phyloP scores from a whole-genome alignment of 1,140 invertebrate genomes.

The Drosophila setifemur region DNA sequence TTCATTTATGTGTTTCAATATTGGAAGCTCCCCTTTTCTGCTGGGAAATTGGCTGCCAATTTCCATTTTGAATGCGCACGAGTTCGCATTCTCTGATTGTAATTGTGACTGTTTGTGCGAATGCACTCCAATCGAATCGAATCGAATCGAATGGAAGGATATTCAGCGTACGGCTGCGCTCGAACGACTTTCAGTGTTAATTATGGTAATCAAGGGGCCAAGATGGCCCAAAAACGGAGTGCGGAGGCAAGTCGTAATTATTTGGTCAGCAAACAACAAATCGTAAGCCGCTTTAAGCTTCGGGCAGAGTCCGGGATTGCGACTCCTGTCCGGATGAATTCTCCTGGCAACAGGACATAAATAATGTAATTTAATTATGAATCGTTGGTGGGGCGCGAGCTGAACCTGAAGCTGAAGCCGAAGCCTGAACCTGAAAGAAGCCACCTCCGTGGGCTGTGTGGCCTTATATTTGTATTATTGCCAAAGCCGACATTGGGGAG shows the following conservation, averaged over 20 bases:
- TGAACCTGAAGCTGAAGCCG: slow-evolving; percentile 20
- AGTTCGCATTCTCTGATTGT: slow-evolving; percentile 12
- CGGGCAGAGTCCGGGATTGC: slow-evolving; percentile 37
- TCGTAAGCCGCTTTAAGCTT: slow-evolving; percentile 67
- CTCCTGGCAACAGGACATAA: slow-evolving; percentile 57
- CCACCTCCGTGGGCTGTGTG: slow-evolving; percentile 2
- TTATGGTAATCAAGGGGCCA: slow-evolving; percentile 51
- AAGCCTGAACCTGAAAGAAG: slow-evolving; percentile 23
- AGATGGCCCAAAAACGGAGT: slow-evolving; percentile 14
- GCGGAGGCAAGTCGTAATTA: slow-evolving; percentile 44
- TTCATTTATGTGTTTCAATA: slow-evolving; percentile 1
- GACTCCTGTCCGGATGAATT: slow-evolving; percentile 36
- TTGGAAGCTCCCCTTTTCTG: background rate
- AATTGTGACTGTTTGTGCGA: slow-evolving; percentile 12
- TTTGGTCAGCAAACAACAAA: slow-evolving; percentile 66
- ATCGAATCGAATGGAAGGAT: background rate
- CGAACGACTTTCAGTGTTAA: slow-evolving; percentile 31
- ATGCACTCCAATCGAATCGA: slow-evolving; percentile 16
- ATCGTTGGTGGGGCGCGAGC: slow-evolving; percentile 32
- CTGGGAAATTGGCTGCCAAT: slow-evolving; percentile 18
- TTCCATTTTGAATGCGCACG: slow-evolving; percentile 14
- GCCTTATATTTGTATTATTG: slow-evolving; percentile 38
- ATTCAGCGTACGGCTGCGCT: slow-evolving; percentile 14
- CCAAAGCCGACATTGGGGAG: slow-evolving; percentile 56
- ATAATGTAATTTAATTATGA: slow-evolving; percentile 79